Percentiles rank a stretch among this genome's conserved stretches.
Conservation (phyloP, 35 echinoderm and acorn worm species). For the Stichopus chloronotus region DNA sequence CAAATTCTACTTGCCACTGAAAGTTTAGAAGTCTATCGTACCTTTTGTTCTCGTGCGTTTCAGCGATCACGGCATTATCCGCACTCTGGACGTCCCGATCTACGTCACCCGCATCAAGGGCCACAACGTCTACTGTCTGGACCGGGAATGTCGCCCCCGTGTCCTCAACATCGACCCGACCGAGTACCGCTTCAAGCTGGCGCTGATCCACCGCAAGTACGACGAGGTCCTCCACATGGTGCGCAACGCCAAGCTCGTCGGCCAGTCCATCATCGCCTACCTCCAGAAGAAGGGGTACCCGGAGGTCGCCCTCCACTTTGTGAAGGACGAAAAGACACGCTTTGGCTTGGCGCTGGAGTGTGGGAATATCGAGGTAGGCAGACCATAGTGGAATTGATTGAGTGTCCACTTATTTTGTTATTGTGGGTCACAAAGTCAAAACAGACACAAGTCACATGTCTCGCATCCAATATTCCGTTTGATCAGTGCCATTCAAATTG, state of each 20-base stretch:
- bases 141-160: conserved; percentile 91
- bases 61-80: conserved; percentile 97
- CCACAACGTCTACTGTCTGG: conserved; percentile 93
- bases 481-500: no score
- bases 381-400: no score
- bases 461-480: no score
- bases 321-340: conserved; percentile 96
- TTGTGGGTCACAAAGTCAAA: no score
- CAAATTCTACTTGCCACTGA: no score
- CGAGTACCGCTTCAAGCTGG: conserved; percentile 93
- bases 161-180: conserved; percentile 94
- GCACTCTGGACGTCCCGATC: conserved; percentile 94
- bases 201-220: conserved; percentile 94
- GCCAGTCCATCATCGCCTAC: conserved; percentile 98
- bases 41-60: neutral
- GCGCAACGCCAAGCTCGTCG: conserved; percentile 89
- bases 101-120: conserved; percentile 97
- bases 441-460: no score
- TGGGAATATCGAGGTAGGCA: conserved; percentile 89
- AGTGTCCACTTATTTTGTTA: no score
- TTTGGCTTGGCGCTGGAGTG: conserved; percentile 95
- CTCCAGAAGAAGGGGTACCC: conserved; percentile 99
- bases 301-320: conserved; percentile 96
- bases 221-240: conserved; percentile 99
- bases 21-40: no score